These are phyloP conservation scores for Grammomys surdaster DNA, from an alignment of 2,113 vertebrate genomes.

Conservation along the genomic window DNA sequence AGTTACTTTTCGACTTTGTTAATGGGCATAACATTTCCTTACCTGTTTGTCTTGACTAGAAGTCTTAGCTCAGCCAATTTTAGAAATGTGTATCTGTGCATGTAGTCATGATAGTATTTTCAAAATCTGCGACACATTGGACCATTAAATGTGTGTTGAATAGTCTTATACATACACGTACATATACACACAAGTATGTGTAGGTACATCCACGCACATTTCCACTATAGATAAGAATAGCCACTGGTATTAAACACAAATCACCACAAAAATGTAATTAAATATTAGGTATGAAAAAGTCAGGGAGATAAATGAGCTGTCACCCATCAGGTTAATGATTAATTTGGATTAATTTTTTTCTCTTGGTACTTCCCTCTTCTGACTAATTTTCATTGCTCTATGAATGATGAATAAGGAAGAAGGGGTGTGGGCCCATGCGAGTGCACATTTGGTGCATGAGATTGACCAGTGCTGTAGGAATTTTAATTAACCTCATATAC, in stretches of 20 bases:
- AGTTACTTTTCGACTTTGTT: neutral
- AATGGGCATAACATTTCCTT: neutral
- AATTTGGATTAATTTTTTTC: conserved; percentile 57
- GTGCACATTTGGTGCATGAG: neutral
- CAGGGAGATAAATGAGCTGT: conserved; percentile 65
- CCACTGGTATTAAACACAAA: neutral
- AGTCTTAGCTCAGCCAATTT: neutral
- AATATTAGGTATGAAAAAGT: conserved; percentile 50
- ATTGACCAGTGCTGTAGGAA: neutral
- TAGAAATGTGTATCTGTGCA: neutral
- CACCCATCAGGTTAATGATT: conserved; percentile 63
- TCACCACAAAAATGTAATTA: conserved; percentile 53
- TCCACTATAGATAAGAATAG: conserved; percentile 14
- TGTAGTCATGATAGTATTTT: neutral
- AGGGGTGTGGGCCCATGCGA: neutral
- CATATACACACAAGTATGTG: neutral
- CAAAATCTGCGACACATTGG: neutral
- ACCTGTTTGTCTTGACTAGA: conserved; percentile 46
- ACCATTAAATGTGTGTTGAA: neutral
- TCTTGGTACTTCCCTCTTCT: conserved; percentile 21
- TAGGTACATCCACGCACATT: neutral
- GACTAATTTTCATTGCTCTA: conserved; percentile 43
- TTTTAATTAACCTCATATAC: neutral
- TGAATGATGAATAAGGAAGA: neutral
- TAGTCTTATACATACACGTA: neutral